Evolutionary conservation across 2,888 invertebrate genomes (phyloP).

Genomic region (Lydus trimaculatus): DNA sequence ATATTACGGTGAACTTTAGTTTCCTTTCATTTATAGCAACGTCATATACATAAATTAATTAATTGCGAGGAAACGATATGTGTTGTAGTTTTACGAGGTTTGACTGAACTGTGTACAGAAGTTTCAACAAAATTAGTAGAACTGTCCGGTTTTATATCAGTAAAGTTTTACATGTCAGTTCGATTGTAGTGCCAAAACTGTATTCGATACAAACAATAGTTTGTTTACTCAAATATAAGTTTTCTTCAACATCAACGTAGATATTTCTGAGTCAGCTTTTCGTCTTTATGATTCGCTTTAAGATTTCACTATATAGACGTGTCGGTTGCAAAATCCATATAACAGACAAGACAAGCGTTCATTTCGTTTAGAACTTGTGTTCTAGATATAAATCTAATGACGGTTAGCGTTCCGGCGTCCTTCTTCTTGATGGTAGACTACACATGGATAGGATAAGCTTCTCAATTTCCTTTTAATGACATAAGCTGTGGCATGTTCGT

Average conservation of each 20-base stretch:
- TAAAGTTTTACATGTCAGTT: background rate
- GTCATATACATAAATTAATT: constrained; percentile 3
- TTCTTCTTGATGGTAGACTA: constrained; percentile 20
- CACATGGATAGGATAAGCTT: constrained; percentile 41
- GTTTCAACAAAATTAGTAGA: background rate
- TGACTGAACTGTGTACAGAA: background rate
- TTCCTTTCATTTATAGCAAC: background rate
- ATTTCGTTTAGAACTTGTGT: constrained; percentile 33
- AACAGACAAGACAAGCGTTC: constrained; percentile 43
- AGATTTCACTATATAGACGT: background rate
- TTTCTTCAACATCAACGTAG: background rate
- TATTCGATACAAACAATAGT: too few relatives aligned
- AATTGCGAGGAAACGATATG: background rate
- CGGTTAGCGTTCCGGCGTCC: constrained; percentile 27
- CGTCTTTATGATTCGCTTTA: background rate
- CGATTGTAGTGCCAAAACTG: too few relatives aligned
- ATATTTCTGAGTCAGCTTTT: background rate
- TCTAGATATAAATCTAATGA: constrained; percentile 50
- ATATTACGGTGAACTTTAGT: background rate
- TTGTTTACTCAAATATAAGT: background rate
- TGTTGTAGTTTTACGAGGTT: background rate
- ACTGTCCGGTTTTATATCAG: background rate
- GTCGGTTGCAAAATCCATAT: constrained; percentile 27
- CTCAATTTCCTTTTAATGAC: constrained; percentile 46
- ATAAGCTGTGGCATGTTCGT: constrained; percentile 15